Base-by-base conservation (phyloP, 2,888 invertebrate species). In the Gastracanthus pulcherrimus region DNA sequence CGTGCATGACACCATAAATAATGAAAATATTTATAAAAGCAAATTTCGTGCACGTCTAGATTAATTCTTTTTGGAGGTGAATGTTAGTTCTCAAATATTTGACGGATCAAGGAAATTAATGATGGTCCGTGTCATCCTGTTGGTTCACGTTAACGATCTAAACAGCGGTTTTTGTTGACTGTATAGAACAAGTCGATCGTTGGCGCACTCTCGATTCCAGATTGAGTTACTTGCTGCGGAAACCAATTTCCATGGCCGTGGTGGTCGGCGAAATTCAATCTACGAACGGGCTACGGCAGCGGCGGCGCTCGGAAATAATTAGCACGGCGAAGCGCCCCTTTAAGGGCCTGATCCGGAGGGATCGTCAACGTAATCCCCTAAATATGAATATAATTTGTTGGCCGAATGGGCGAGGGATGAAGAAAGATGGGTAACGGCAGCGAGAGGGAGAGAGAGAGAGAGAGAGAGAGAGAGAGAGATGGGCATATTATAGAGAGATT, bases 351-450 rank as follows among this genome's bases (percentile, higher is more conserved):
- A 90, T 90, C 89, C 89, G 76, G 76, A 31, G 85, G 89, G 90
- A 89, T 90, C 88, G 87, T 85, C 85, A 80, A 83, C 84, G 84
- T 90, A 90, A 91, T 89, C 90, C 89, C 86, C 86, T 84, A 87
- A 90, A 90, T 90, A 90, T 90, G 89, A 91, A 90, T 90, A 90
- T 90, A 89, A 91, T 90, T 90, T 89, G 87, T 87, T 85, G 87
- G 75, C 75, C 60, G 41, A 48, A 80, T 72, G 78, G 70, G 51
- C 76, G 70, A 75, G 74, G 36, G 19, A 34, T n/a, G 60, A 36
- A 38, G 34, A 64, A 23, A 69, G 60, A 60, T 41, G 36, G 48
- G 71, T 29, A 82, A 64, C 26, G 9, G 29, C 19, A 62, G 19
- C n/a, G 48, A n/a, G 76, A 45, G 48, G n/a, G 1, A 34, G 58